phyloP scores from a whole-genome alignment of 2,113 vertebrate genomes.

The Camelus dromedarius region DNA sequence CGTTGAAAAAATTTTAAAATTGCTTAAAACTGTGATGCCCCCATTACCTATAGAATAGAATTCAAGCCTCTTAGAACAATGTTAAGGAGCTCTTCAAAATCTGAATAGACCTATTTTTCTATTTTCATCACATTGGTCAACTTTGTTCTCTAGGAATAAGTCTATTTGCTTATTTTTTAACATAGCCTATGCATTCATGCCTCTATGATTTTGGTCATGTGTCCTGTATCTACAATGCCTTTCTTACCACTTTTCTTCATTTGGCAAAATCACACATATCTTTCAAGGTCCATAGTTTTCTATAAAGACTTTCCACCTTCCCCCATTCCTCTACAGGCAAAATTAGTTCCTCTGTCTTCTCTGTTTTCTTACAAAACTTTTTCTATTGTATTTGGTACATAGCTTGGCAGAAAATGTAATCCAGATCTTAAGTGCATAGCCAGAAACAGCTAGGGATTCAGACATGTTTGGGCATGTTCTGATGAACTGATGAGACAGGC shows the following conservation, averaged over 20 bases:
- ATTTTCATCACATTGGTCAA: slow-evolving; percentile 5
- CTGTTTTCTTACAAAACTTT: not conserved
- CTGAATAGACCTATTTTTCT: not conserved
- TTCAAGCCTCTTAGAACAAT: not conserved
- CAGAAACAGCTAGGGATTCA: not conserved
- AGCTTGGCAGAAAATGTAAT: slow-evolving; percentile 11
- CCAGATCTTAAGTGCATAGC: not conserved
- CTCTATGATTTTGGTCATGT: not conserved
- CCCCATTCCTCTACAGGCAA: not conserved
- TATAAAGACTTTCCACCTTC: not conserved
- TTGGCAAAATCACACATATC: not conserved
- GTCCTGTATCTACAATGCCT: not conserved
- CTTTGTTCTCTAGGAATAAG: not conserved
- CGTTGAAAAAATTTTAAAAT: not conserved
- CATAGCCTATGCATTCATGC: not conserved
- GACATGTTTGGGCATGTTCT: slow-evolving; percentile 46
- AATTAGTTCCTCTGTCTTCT: not conserved
- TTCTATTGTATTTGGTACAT: not conserved
- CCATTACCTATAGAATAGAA: not conserved
- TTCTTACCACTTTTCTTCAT: not conserved
- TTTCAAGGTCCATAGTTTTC: slow-evolving; percentile 19
- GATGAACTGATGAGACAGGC: slow-evolving; percentile 2
- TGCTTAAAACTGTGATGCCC: not conserved
- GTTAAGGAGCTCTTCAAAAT: not conserved
- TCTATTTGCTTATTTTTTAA: not conserved